phyloP scores from a whole-genome alignment of 1,140 invertebrate genomes.

The Drosophila serrata region DNA sequence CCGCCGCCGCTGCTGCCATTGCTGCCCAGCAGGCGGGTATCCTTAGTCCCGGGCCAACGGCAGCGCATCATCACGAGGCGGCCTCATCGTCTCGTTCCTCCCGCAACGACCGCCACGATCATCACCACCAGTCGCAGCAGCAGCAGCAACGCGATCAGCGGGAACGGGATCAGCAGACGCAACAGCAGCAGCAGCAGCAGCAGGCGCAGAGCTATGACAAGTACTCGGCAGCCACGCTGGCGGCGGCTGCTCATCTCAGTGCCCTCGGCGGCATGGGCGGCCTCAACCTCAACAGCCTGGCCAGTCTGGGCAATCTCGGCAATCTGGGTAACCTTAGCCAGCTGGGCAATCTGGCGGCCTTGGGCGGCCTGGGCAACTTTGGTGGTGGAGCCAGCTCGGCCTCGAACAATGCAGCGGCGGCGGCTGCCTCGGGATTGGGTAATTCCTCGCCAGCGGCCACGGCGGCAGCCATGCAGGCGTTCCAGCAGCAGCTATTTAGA shows the following conservation, averaged over 20 bases:
- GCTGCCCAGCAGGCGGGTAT: slow-evolving; percentile 86
- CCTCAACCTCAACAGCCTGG: slow-evolving; percentile 74
- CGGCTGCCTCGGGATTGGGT: slow-evolving; percentile 68
- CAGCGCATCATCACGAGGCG: slow-evolving; percentile 86
- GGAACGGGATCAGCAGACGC: slow-evolving; percentile 80
- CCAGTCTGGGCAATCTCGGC: slow-evolving; percentile 68
- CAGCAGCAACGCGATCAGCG: slow-evolving; percentile 85
- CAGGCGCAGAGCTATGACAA: slow-evolving; percentile 85
- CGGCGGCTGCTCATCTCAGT: slow-evolving; percentile 84
- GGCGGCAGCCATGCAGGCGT: slow-evolving; percentile 92
- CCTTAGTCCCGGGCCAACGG: slow-evolving; percentile 86
- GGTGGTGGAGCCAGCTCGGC: slow-evolving; percentile 85
- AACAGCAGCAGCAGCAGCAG: slow-evolving; percentile 75
- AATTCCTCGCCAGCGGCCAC: slow-evolving; percentile 86
- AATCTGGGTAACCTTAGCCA: slow-evolving; percentile 78
- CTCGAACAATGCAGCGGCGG: slow-evolving; percentile 86
- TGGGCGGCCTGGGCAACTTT: slow-evolving; percentile 79
- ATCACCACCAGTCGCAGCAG: slow-evolving; percentile 72
- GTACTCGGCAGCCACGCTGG: slow-evolving; percentile 85
- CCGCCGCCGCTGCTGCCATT: slow-evolving; percentile 85
- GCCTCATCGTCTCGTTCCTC: slow-evolving; percentile 51
- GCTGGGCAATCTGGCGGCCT: slow-evolving; percentile 79
- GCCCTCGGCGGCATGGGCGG: slow-evolving; percentile 79
- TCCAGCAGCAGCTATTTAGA: slow-evolving; percentile 92
- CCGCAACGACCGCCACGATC: slow-evolving; percentile 69